Evolutionary conservation across 2,888 invertebrate species (phyloP), one percentile per base, ranked within the genome.

Genomic region (Melipona beecheii): DNA sequence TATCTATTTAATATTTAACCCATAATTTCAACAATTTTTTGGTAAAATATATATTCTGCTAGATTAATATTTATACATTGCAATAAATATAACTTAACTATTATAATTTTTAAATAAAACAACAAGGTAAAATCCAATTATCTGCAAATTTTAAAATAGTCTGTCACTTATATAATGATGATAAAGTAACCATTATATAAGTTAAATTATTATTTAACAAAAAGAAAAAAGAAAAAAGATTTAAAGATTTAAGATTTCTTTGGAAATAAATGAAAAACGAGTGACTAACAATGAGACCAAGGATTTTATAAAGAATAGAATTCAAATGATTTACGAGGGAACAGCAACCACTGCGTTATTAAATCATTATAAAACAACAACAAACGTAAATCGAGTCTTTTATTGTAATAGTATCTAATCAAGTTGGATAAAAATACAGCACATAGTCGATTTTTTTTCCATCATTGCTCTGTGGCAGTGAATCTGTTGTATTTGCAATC

Each of bases 371-470:
- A 31, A 62, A 66, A 65, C 56, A 76, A 27, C 75, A 31, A 52
- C 50, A 50, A 62, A 76, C 36, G n/a, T 52, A 70, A 76, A 70
- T 70, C 27, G 27, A 70, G 27, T 19, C 60, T 50, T 70, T 52
- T 21, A 15, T 62, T 19, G 24, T 11, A n/a, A 27, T 70, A 31
- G 9, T 36, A 76, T 60, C n/a, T 36, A 24, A 15, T 43, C 52
- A 24, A 9, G 9, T 43, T 43, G 43, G 9, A 43, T 43, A 11
- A 43, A 43, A 43, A 43, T 9, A 43, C 43, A 43, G 43, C 9
- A 43, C n/a, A 69, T 54, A 17, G 17, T 31, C 31, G 13, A 19
- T 2, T 17, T 19, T 27, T 62, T 60, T 9, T 6, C 19, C 27
- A 6, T 60, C 24, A 4, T 17, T 24, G 5, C 17, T 3, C 24